These are phyloP conservation scores for Pristionchus maxplancki DNA, from an alignment of 2,888 invertebrate species.

Conservation along the genomic window DNA sequence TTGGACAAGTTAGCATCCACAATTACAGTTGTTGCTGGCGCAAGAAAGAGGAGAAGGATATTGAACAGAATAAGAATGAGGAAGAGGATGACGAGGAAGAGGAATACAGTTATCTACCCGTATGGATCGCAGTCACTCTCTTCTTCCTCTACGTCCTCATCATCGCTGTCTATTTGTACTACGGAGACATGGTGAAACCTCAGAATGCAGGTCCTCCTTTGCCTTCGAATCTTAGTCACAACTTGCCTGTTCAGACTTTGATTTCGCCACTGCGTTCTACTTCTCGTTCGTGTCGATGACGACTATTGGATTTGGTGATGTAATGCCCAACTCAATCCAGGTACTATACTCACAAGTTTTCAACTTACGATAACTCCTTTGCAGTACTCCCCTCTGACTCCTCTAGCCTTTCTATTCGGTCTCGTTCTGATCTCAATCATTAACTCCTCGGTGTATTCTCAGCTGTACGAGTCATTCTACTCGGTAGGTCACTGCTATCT, in stretches of 20 bases:
- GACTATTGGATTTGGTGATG: slow-evolving; percentile 69
- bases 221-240: background rate
- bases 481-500: background rate
- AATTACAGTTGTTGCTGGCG: background rate
- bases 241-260: background rate
- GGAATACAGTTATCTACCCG: slow-evolving; percentile 1
- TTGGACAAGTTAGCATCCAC: background rate
- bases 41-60: background rate
- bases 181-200: background rate
- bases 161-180: background rate
- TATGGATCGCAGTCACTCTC: slow-evolving; percentile 26
- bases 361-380: background rate
- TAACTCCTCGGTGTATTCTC: slow-evolving; percentile 67
- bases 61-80: background rate
- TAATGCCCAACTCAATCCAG: slow-evolving; percentile 70
- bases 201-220: background rate
- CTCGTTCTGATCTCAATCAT: slow-evolving; percentile 68
- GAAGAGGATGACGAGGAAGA: slow-evolving; percentile 43
- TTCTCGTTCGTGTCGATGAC: slow-evolving; percentile 69
- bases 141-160: slow-evolving; percentile 6
- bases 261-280: slow-evolving; percentile 62
- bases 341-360: slow-evolving; percentile 16
- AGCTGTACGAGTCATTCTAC: slow-evolving; percentile 64
- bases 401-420: slow-evolving; percentile 65
- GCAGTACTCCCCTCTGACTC: slow-evolving; percentile 67